Conservation (phyloP, 2,888 invertebrate species). For the Arctia plantaginis region DNA sequence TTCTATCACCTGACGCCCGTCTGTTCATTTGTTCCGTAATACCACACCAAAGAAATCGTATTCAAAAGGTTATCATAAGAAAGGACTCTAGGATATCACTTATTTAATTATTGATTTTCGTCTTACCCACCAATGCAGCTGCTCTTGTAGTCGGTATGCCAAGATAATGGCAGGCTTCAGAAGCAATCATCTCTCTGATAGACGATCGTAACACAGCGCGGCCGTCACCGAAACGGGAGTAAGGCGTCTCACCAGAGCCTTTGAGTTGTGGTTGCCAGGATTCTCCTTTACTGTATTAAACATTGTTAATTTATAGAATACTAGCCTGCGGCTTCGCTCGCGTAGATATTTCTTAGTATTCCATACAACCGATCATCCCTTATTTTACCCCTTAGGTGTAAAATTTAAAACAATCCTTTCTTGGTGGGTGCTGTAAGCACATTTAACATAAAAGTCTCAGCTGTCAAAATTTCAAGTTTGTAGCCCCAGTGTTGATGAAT, state of each 20-base stretch:
- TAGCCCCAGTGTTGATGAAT: too few relatives aligned
- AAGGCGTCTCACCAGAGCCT: slow-evolving; percentile 89
- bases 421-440: too few relatives aligned
- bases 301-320: background rate
- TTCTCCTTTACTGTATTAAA: slow-evolving; percentile 76
- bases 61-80: too few relatives aligned
- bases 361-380: too few relatives aligned
- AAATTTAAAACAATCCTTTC: too few relatives aligned
- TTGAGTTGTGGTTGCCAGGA: slow-evolving; percentile 89
- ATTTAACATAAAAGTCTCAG: too few relatives aligned
- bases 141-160: slow-evolving; percentile 81
- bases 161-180: slow-evolving; percentile 83
- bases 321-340: too few relatives aligned
- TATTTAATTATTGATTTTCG: background rate
- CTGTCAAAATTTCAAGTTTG: too few relatives aligned
- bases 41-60: too few relatives aligned
- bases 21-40: too few relatives aligned
- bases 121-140: slow-evolving; percentile 84
- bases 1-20: background rate
- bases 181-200: slow-evolving; percentile 88
- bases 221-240: slow-evolving; percentile 89
- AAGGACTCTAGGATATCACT: background rate
- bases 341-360: too few relatives aligned
- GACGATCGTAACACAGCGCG: slow-evolving; percentile 89
- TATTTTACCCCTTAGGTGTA: too few relatives aligned